Base-by-base conservation (phyloP, 2,797 vertebrate species). In the Sternotherus odoratus region DNA sequence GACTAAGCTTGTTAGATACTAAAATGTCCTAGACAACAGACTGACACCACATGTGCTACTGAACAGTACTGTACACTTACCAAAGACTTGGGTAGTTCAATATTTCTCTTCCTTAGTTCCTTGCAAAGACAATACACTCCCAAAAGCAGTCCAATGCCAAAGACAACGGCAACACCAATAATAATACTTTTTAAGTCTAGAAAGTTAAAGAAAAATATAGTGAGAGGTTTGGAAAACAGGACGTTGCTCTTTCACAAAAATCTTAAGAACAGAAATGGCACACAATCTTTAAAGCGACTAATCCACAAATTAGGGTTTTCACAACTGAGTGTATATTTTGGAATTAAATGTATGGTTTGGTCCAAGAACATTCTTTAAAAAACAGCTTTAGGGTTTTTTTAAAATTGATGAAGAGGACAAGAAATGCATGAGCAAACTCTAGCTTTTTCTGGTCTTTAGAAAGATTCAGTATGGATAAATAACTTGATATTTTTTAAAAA, bases 41-140 rank as follows among this genome's bases (percentile, higher is more conserved):
- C 66, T 69, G 11, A 69, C 30, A 33, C 36, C 66, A 69, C 5
- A 23, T 51, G 12, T 82, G 43, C 46, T 0, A 1, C 8, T 82
- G 33, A 36, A 43, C 54, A 50, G 24, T 81, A 63, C 39, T 39
- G 21, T 80, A 54, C 94, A 91, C 92, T 97, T 97, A 98, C 98
- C 97, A 98, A 96, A 79, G 97, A 97, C 57, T 98, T 98, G 2
- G 98, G 98, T 78, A 98, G 95, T 39, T 9, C 95, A 94, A 96
- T 96, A 48, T 92, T 97, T 48, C 33, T 78, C 66, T 79, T 95
- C 72, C 75, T 96, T 74, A 84, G 83, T 10, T 82, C 91, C 85
- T 66, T 93, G 74, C 12, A 96, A 72, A 60, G 81, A 69, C 2
- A 92, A 48, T 23, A 56, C 2, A 87, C 0, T 5, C 5, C 13